Conservation (phyloP, 2,797 vertebrate species). For the Triplophysa yarkandensis region DNA sequence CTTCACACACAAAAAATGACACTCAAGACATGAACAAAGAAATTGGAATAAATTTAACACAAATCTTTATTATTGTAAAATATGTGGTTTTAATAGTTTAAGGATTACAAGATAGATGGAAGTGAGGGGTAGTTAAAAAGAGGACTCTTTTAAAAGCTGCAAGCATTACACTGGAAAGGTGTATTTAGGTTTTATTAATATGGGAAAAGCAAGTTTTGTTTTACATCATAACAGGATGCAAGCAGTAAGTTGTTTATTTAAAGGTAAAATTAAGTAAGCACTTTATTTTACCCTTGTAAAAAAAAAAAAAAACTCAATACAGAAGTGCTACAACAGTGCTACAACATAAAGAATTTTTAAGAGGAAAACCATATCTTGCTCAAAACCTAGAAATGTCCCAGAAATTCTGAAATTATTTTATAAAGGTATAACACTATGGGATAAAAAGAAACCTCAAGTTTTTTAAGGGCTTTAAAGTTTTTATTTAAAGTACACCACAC, state of each 20-base stretch:
- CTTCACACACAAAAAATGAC: conserved; percentile 1
- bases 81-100: not conserved
- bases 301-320: conserved; percentile 2
- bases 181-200: not conserved
- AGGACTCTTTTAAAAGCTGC: conserved; percentile 11
- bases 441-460: conserved; percentile 20
- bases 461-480: conserved; percentile 5
- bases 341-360: conserved; percentile 25
- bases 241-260: conserved; percentile 20
- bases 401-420: not conserved
- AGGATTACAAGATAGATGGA: not conserved
- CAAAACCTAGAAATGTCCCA: conserved; percentile 3
- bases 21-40: not conserved
- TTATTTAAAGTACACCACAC: conserved; percentile 20
- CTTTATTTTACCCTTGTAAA: not conserved
- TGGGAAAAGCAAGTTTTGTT: conserved; percentile 2
- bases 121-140: not conserved
- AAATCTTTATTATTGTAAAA: not conserved
- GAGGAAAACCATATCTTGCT: conserved; percentile 17
- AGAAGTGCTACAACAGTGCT: conserved; percentile 6
- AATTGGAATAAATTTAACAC: not conserved
- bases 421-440: not conserved
- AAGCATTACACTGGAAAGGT: conserved; percentile 17
- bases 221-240: not conserved
- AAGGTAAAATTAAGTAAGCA: not conserved